phyloP scores from a whole-genome alignment of 2,113 vertebrate genomes.

The Numida meleagris region DNA sequence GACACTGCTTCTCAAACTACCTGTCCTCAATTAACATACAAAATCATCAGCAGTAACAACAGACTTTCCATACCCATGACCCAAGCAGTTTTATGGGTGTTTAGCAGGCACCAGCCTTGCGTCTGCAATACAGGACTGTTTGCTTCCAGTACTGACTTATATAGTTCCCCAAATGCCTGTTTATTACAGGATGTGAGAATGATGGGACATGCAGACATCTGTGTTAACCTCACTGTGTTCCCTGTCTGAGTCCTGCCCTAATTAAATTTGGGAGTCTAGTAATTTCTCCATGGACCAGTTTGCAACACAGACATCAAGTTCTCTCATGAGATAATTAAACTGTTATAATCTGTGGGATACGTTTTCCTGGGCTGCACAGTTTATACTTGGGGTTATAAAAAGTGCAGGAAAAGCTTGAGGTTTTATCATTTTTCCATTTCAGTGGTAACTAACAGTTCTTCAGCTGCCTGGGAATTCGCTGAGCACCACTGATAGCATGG shows the following conservation, averaged over 20 bases:
- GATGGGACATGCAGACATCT: constrained; percentile 50
- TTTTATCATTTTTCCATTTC: constrained; percentile 4
- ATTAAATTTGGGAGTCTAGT: constrained; percentile 65
- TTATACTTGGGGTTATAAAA: neutral
- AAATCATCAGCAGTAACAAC: neutral
- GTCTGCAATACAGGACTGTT: neutral
- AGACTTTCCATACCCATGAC: neutral
- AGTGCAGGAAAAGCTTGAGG: neutral
- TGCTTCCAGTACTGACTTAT: constrained; percentile 19
- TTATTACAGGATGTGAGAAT: constrained; percentile 49
- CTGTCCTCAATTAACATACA: neutral
- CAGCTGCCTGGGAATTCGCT: neutral
- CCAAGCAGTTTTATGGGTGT: neutral
- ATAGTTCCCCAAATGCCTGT: neutral
- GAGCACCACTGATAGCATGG: accelerated
- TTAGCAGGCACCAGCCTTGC: neutral
- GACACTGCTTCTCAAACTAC: neutral
- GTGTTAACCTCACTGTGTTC: constrained; percentile 50
- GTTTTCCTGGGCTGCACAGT: neutral
- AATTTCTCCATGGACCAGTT: constrained; percentile 54
- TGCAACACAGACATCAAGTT: constrained; percentile 26
- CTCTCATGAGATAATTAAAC: constrained; percentile 54
- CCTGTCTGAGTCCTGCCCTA: constrained; percentile 52
- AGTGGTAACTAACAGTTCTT: neutral
- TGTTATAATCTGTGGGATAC: constrained; percentile 16